Conservation (phyloP, 1,140 invertebrate species). For the Cotesia chilonis region DNA sequence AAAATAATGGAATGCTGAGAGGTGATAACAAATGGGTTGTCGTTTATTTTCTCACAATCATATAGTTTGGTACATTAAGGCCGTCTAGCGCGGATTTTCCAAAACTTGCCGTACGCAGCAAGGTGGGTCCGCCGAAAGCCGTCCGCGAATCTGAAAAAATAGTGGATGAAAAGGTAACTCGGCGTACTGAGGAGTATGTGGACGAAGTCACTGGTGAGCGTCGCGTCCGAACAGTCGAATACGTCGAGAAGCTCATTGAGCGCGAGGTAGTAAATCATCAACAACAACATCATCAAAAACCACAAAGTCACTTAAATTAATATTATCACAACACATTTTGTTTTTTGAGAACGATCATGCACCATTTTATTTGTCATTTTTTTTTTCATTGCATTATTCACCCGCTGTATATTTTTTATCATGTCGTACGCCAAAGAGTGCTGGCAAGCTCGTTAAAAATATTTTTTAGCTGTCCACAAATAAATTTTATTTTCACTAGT, state of each 20-base stretch:
- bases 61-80: constrained; percentile 66
- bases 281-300: constrained; percentile 19
- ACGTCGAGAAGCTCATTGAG: constrained; percentile 93
- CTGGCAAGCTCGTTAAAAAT: constrained; percentile 11
- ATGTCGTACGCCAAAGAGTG: constrained; percentile 27
- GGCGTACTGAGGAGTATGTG: constrained; percentile 86
- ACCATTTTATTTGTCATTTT: constrained; percentile 17
- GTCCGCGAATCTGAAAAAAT: constrained; percentile 88
- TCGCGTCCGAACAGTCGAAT: constrained; percentile 88
- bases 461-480: too few relatives aligned
- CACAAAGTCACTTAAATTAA: not conserved
- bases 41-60: constrained; percentile 56
- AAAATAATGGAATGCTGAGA: constrained; percentile 27
- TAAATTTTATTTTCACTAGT: too few relatives aligned
- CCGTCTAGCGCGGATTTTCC: constrained; percentile 77
- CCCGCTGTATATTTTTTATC: too few relatives aligned
- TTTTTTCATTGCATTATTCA: not conserved
- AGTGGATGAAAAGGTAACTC: constrained; percentile 86
- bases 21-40: constrained; percentile 50
- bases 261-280: constrained; percentile 79
- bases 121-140: constrained; percentile 77
- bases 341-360: constrained; percentile 15
- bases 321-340: too few relatives aligned
- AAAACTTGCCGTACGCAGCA: constrained; percentile 83
- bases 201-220: constrained; percentile 85